Evolutionary conservation across 2,113 vertebrate species (phyloP), one percentile per base, ranked within the genome.

Genomic region (Morone saxatilis): DNA sequence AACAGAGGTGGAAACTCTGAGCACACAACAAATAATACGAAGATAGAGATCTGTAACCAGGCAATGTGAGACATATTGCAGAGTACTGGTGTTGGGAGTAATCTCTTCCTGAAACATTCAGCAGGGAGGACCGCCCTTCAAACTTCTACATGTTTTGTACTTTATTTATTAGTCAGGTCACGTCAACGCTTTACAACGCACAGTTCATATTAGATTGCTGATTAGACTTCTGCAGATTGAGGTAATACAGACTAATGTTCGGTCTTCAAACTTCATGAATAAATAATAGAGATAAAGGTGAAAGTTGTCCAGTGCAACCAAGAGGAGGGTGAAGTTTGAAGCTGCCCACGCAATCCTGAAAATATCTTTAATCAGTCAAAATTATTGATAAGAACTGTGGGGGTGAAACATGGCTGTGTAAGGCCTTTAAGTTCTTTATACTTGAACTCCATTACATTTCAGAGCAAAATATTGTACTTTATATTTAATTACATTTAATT

Each of bases 1-100:
- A 92, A 86, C 66, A 74, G 50, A 65, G 50, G 36, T 91, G 88
- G 88, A 92, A 91, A 83, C 72, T 47, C 62, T 89, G 83, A 91
- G 80, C 31, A 5, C 51, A 61, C 41, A 61, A 76, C 48, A 88
- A 79, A 76, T 72, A 80, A 77, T 31, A 60, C 71, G 86, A 53
- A 78, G 76, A 78, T 59, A 57, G 65, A 20, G 17, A 68, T 68
- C 48, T 78, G 68, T 69, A 81, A 81, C 45, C 25, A 69, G 31
- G 81, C 73, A 1, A 50, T 68, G 78, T 88, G 71, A 77, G 69
- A 85, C 78, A 79, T 88, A 48, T 80, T 71, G 61, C 83, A 84
- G 25, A 50, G 22, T 60, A 48, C 51, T 68, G 82, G 51, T 65
- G 38, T 17, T 19, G 7, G 11, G 70, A 50, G 47, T 40, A 22